Evolutionary conservation across 2,888 invertebrate species (phyloP).

Genomic region (Drosophila anomelani): DNA sequence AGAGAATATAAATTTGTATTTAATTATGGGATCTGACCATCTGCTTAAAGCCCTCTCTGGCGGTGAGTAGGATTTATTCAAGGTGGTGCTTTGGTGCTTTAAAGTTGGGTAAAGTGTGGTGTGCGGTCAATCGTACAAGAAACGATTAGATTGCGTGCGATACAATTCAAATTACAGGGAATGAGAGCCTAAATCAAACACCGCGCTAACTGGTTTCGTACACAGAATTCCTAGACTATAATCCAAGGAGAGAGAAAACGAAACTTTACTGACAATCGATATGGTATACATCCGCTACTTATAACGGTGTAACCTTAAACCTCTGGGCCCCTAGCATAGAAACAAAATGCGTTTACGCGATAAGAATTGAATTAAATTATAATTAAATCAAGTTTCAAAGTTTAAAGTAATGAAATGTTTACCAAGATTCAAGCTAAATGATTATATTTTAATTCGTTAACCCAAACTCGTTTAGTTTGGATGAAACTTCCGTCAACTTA

Average conservation of each 20-base stretch:
- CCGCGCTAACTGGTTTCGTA: neutral
- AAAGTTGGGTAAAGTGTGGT: neutral
- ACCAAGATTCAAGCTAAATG: neutral
- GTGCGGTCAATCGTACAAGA: neutral
- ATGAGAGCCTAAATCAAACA: neutral
- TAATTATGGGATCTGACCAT: constrained; percentile 1
- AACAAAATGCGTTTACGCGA: neutral
- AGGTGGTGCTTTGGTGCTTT: neutral
- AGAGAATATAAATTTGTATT: neutral
- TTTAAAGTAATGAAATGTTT: neutral
- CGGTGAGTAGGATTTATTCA: neutral
- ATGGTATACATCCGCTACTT: neutral
- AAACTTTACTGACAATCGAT: constrained; percentile 3
- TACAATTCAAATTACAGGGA: neutral
- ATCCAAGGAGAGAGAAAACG: neutral
- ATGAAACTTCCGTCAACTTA: neutral
- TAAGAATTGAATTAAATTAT: neutral
- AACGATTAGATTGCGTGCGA: constrained; percentile 9
- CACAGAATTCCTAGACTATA: neutral
- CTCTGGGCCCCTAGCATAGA: too few relatives aligned
- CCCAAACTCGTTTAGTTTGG: neutral
- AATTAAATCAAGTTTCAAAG: too few relatives aligned
- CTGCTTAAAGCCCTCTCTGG: neutral
- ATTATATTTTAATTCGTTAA: neutral
- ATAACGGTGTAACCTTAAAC: neutral